phyloP scores from a whole-genome alignment of 2,797 vertebrate genomes.

The Tinamus major region DNA sequence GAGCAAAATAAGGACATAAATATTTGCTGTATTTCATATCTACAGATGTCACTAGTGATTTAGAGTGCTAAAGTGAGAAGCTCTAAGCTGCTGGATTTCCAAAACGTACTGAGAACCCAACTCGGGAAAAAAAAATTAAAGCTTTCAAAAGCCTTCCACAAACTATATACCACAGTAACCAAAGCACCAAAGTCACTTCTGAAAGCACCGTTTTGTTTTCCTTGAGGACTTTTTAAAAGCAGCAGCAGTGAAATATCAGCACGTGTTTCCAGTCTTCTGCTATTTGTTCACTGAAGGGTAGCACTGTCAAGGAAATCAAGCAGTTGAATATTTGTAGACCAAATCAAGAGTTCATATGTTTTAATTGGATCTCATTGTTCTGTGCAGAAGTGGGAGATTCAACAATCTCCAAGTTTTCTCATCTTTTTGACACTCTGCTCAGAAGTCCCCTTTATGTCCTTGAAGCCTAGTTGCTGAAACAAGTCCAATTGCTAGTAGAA shows the following conservation, averaged over 20 bases:
- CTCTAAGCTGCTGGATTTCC: not conserved
- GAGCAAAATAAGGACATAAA: not conserved
- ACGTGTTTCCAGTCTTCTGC: not conserved
- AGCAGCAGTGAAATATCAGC: not conserved
- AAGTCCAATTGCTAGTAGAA: constrained; percentile 57
- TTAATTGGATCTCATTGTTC: not conserved
- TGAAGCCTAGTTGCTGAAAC: constrained; percentile 60
- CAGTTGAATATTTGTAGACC: not conserved
- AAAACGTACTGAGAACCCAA: not conserved
- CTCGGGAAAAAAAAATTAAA: not conserved
- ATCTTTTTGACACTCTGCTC: not conserved
- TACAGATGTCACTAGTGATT: not conserved
- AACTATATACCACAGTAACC: not conserved
- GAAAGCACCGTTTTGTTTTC: not conserved
- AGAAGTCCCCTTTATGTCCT: constrained; percentile 49
- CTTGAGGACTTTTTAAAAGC: not conserved
- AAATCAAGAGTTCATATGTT: not conserved
- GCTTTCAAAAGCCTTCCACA: not conserved
- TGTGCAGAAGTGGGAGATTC: not conserved
- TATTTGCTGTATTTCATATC: not conserved
- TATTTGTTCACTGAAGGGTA: not conserved
- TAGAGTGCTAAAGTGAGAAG: not conserved
- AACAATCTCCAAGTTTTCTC: not conserved
- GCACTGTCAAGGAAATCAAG: not conserved
- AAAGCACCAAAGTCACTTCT: not conserved